Base-by-base conservation (phyloP, 2,888 invertebrate species). In the Drosophila eohydei region DNA sequence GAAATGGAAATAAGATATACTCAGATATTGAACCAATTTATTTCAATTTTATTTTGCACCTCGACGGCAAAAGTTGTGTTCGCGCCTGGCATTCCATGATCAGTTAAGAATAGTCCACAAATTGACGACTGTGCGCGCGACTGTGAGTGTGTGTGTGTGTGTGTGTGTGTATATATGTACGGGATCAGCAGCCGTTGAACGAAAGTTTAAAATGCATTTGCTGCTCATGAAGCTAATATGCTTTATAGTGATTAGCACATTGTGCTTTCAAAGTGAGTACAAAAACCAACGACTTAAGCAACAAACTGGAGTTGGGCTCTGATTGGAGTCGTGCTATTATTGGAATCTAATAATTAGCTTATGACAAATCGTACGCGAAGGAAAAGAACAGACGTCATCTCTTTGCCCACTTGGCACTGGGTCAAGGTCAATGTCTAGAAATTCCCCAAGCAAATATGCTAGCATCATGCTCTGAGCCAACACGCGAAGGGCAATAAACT, bases 401-500 rank as follows among this genome's bases (percentile, higher is more conserved):
- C 51, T 44, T 34, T 36, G 26, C 36, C 44, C 52, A 32, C 46
- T 62, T 51, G 52, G 64, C 61, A 82, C 71, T 86, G 57, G 83
- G 86, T 76, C 90, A 86, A 80, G 89, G 86, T 73, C 83, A 74
- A 70, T 69, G 69, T 48, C 83, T 82, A 79, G 83, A 82, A 88
- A 89, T 86, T 89, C 83, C 86, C 82, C 67, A 76, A 77, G 59
- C 57, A 70, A 80, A 80, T 73, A 73, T 79, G 81, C 74, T 74
- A 78, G 60, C 75, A 84, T 80, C 80, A 82, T 76, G 80, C 63
- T 78, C 48, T 9, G 57, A 54, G 61, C 62, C 48, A 55, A 67
- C 62, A 73, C 81, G 65, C 86, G 88, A 89, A 88, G 86, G 86
- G 88, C 89, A 89, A 86, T 80, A 85, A 86, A 89, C 89, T 78